Base-by-base conservation (phyloP, 2,888 invertebrate species). In the Eutolmus rufibarbis region DNA sequence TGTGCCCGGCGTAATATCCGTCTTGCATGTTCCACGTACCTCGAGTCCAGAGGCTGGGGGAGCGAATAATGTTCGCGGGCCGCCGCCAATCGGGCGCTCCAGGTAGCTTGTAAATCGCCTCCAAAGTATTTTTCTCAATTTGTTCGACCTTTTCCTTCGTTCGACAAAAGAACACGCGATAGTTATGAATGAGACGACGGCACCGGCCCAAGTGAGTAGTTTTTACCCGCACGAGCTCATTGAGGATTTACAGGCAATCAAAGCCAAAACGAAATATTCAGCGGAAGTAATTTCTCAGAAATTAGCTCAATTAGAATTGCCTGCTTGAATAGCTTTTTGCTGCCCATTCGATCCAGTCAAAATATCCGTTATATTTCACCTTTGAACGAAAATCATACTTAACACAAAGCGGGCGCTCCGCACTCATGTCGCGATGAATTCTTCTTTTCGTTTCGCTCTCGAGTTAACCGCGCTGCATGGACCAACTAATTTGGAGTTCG, bases 101-200 rank as follows among this genome's bases (percentile, higher is more conserved):
- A 86, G 86, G 86, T 86, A 86, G 76, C 86, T 86, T 86, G 86
- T 86, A 86, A 86, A 86, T 86, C 86, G 86, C 77, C 76, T 74
- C 31, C 34, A 46, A 86, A 77, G 77, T 77, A 86, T 86, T 86
- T 86, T 86, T 86, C 76, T 77, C 86, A 86, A 86, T 86, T 86
- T 86, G 86, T 86, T 86, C 77, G 76, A 86, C 86, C 86, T 34
- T 86, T 74, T 56, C 74, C 74, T 66, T 23, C 16, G 34, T 34
- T 76, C 76, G 86, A 86, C 74, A 86, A 86, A 86, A 56, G 86
- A 86, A 86, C 86, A 86, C 86, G 86, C 86, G 86, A 86, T 86
- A 86, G 86, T 86, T 86, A 86, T 86, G 86, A 86, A 84, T 84
- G 82, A 66, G 82, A 82, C 37, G 82, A 82, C 37, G n/a, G 66